Conservation (phyloP, 2,113 vertebrate species). For the Microtus oregoni region DNA sequence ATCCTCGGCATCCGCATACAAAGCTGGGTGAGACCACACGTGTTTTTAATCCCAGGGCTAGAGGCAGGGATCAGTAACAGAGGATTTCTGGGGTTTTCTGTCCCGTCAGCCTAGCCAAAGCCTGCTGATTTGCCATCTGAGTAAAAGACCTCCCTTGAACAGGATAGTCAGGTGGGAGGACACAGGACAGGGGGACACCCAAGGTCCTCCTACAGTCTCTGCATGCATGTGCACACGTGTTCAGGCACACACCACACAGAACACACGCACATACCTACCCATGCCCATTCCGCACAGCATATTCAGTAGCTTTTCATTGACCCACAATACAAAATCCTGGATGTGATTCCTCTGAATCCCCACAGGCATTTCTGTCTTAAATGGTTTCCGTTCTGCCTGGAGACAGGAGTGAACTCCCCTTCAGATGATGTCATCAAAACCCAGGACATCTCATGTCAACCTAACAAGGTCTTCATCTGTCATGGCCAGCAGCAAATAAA, state of each 20-base stretch:
- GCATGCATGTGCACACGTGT: neutral
- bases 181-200: too few relatives aligned
- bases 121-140: neutral
- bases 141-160: neutral
- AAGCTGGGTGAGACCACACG: neutral
- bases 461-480: neutral
- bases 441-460: neutral
- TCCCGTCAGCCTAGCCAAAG: neutral
- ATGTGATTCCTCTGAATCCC: constrained; percentile 5
- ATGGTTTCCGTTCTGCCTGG: neutral
- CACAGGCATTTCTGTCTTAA: neutral
- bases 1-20: neutral
- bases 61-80: neutral
- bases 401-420: neutral
- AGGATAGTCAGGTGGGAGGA: neutral
- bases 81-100: neutral
- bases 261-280: neutral
- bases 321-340: constrained; percentile 3
- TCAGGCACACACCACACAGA: neutral
- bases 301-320: neutral
- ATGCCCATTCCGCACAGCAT: neutral
- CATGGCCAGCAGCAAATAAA: neutral
- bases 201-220: neutral
- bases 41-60: neutral
- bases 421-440: neutral